Conservation (phyloP, 2,113 vertebrate species). For the Oenanthe melanoleuca region DNA sequence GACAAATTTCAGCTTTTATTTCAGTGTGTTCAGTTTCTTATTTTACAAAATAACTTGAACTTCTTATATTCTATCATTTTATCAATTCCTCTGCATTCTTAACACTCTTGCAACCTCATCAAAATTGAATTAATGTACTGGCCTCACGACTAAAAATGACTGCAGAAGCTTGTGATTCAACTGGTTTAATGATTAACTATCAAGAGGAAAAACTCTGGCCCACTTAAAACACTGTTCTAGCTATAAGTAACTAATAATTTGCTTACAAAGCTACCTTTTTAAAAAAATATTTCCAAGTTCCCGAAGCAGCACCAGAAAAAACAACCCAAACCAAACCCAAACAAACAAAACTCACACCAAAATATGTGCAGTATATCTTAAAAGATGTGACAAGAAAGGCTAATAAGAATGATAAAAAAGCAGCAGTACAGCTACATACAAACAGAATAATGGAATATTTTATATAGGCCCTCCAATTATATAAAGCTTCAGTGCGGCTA, state of each 20-base stretch:
- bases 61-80: not conserved
- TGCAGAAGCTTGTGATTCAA: not conserved
- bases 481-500: not conserved
- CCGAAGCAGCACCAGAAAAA: not conserved
- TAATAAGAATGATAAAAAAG: not conserved
- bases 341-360: not conserved
- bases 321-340: not conserved
- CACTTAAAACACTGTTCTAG: not conserved
- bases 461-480: not conserved
- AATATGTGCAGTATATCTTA: not conserved
- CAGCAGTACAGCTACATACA: not conserved
- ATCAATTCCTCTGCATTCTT: not conserved
- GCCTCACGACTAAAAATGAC: not conserved
- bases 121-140: not conserved
- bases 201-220: not conserved
- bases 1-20: not conserved
- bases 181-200: not conserved
- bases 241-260: not conserved
- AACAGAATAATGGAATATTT: not conserved
- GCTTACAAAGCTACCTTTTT: not conserved
- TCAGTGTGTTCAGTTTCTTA: not conserved
- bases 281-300: not conserved
- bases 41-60: not conserved
- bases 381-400: not conserved
- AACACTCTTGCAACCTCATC: not conserved